Evolutionary conservation across 2,113 vertebrate species (phyloP).

Genomic region (Rhinichthys klamathensis): DNA sequence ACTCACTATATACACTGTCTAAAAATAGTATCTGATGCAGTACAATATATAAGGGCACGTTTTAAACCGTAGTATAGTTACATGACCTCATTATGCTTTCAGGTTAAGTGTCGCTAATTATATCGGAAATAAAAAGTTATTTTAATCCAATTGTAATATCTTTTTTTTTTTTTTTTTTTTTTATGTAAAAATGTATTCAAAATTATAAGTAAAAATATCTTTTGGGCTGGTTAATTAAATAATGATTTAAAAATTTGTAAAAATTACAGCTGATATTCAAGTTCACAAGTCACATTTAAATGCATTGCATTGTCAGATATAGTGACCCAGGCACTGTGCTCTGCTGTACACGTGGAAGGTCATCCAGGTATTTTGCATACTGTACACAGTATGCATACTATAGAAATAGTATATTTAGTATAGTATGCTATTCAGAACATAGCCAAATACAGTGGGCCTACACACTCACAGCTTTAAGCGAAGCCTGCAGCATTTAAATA

Average conservation of each 20-base stretch:
- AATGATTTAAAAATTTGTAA: neutral
- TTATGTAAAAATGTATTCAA: no score
- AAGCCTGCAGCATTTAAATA: neutral
- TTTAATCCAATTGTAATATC: neutral
- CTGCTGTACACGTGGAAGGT: neutral
- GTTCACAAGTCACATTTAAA: neutral
- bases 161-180: no score
- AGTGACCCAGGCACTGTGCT: neutral
- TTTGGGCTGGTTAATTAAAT: neutral
- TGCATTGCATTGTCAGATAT: neutral
- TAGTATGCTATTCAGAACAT: slow-evolving; percentile 24
- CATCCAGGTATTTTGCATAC: neutral
- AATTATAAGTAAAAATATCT: neutral
- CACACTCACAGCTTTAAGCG: slow-evolving; percentile 1
- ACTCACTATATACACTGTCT: neutral
- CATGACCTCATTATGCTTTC: neutral
- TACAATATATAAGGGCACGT: neutral
- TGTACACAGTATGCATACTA: neutral
- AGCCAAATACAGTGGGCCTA: neutral
- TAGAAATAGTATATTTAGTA: neutral
- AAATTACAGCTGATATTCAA: neutral
- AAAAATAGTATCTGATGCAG: slow-evolving; percentile 19
- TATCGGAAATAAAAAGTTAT: neutral
- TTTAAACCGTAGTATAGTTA: neutral
- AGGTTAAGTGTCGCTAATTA: neutral